Evolutionary conservation across 2,797 vertebrate genomes (phyloP), one percentile per base, ranked within the genome.

Genomic region (Tiaroga cobitis): DNA sequence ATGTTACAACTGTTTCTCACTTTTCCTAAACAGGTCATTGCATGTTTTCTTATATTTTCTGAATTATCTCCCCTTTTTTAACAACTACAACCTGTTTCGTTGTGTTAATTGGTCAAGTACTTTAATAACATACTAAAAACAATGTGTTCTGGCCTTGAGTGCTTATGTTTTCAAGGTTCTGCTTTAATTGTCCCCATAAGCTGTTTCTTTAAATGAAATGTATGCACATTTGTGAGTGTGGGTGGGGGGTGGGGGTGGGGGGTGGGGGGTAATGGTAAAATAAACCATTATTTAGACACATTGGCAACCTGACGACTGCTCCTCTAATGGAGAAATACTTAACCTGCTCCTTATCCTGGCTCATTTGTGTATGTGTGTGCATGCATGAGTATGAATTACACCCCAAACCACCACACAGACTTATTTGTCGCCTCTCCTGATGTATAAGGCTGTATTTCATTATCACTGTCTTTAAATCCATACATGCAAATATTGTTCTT

Each of bases 401-500:
- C 41, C 82, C 76, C 76, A 81, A 83, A 88, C 81, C 78, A 81
- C 41, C 39, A 41, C 67, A 78, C 67, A 82, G 61, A 85, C 68
- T 80, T 46, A 70, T 84, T 43, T 68, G 18, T 59, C 1, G 8
- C 49, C n/a, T 46, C 26, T 59, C 49, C 51, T 77, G 65, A 78
- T 70, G 46, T 10, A 75, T 84, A 68, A 68, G 85, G 72, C 83
- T 79, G 61, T 80, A 79, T 86, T 87, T 87, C 78, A 85, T 83
- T 84, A 80, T 87, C 87, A 84, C 75, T 85, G 76, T 83, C 74
- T 37, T 81, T 87, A 77, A 86, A 87, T 85, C 84, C 82, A 83
- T 81, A 85, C 92, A 94, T 94, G 93, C 92, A 94, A 92, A 93
- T 95, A 94, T 95, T 87, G 29, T 78, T 86, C n/a, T 39, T 46